These are phyloP conservation scores for Leistus spinibarbis DNA, from an alignment of 2,888 invertebrate genomes.

Conservation along the genomic window DNA sequence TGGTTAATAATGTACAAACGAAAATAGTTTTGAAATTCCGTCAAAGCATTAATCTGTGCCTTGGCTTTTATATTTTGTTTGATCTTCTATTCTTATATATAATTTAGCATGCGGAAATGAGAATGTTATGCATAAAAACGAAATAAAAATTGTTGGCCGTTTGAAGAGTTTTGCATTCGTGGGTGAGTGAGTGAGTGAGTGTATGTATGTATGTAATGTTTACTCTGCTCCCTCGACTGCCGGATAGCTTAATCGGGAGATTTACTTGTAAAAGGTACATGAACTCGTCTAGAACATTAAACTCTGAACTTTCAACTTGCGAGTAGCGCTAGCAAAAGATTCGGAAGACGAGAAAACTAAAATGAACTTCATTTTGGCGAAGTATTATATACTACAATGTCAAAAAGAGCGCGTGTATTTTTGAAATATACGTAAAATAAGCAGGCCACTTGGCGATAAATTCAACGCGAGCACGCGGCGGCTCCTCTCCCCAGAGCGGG, in stretches of 20 bases:
- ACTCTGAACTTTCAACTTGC: conserved; percentile 16
- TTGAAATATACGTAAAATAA: neutral
- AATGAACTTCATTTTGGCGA: neutral
- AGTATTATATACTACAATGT: neutral
- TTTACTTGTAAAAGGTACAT: conserved; percentile 15
- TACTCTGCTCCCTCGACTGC: neutral
- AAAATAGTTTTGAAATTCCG: neutral
- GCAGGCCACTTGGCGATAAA: neutral
- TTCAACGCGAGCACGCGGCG: neutral
- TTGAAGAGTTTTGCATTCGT: neutral
- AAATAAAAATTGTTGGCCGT: neutral
- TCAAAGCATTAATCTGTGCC: neutral
- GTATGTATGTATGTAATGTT: neutral
- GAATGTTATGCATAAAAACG: neutral
- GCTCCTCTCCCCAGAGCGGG: neutral
- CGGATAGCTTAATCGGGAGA: neutral
- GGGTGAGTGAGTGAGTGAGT: no score
- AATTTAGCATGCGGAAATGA: neutral
- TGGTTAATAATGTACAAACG: no score
- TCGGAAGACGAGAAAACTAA: neutral
- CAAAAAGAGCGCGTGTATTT: neutral
- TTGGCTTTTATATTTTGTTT: neutral
- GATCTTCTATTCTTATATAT: neutral
- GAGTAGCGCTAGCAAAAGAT: neutral
- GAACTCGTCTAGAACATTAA: conserved; percentile 23